Conservation (phyloP, 2,113 vertebrate species). For the Ranitomeya imitator region DNA sequence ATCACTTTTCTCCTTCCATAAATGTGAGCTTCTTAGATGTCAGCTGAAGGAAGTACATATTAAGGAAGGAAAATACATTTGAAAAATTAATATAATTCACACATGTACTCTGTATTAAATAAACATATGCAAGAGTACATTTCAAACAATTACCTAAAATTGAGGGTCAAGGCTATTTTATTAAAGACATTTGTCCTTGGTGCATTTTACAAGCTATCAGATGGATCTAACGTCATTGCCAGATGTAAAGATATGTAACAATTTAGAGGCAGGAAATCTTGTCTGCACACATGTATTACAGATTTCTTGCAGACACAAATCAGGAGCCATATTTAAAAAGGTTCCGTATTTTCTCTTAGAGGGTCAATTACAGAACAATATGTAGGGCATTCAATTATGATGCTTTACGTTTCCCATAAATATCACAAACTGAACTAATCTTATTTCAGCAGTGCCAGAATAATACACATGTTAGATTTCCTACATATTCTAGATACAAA, state of each 20-base stretch:
- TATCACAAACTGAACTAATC: background rate
- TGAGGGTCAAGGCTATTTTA: conserved; percentile 19
- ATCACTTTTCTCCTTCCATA: background rate
- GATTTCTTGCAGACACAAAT: conserved; percentile 11
- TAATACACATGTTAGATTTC: background rate
- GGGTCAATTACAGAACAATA: background rate
- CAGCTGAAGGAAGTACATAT: background rate
- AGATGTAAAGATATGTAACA: conserved; percentile 32
- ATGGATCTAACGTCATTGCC: conserved; percentile 34
- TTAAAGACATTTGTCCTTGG: conserved; percentile 28
- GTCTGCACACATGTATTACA: conserved; percentile 29
- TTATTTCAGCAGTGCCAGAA: background rate
- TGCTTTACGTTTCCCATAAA: background rate
- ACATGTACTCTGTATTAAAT: conserved; percentile 24
- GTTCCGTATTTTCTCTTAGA: background rate
- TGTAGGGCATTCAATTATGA: background rate
- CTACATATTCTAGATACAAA: background rate
- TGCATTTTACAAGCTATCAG: conserved; percentile 20
- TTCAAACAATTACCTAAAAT: conserved; percentile 23
- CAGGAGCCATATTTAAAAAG: background rate
- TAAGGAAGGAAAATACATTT: background rate
- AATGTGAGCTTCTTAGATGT: background rate
- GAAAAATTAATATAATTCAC: background rate
- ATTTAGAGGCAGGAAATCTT: conserved; percentile 21
- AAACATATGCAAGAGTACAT: background rate